Evolutionary conservation across 2,797 vertebrate genomes (phyloP).

Genomic region (Lacerta viridis): DNA sequence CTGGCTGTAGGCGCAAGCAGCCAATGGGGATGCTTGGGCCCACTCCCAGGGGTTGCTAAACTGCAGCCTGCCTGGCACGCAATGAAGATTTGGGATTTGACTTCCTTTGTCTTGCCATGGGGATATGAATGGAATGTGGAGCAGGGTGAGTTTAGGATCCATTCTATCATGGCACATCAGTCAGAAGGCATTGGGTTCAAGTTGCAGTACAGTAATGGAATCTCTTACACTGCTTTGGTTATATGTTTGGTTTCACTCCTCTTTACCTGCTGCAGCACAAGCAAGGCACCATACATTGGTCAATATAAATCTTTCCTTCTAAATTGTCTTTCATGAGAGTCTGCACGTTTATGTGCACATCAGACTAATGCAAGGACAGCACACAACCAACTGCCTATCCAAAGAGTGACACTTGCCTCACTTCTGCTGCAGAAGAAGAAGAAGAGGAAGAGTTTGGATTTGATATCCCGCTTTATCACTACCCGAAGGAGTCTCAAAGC

Average conservation of each 20-base stretch:
- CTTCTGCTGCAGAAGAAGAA: no score
- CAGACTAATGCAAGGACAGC: background rate
- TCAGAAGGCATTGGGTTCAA: background rate
- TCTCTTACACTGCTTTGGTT: background rate
- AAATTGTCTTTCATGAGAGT: background rate
- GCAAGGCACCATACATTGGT: background rate
- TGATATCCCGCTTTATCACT: no score
- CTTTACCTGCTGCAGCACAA: background rate
- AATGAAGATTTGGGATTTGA: background rate
- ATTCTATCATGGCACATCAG: background rate
- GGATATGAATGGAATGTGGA: background rate
- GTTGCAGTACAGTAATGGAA: background rate
- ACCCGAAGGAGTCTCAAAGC: no score
- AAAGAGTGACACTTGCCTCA: no score
- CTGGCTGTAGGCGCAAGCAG: no score
- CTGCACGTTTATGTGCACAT: no score
- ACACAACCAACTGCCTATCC: no score
- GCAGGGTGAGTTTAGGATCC: background rate
- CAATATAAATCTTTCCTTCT: background rate
- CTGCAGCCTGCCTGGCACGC: no score
- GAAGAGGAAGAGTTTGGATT: no score
- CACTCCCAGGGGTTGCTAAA: no score
- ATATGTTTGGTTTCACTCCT: background rate
- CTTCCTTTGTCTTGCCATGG: background rate
- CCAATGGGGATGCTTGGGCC: no score